Evolutionary conservation across 1,140 invertebrate genomes (phyloP).

Genomic region (Drosophila leontia): DNA sequence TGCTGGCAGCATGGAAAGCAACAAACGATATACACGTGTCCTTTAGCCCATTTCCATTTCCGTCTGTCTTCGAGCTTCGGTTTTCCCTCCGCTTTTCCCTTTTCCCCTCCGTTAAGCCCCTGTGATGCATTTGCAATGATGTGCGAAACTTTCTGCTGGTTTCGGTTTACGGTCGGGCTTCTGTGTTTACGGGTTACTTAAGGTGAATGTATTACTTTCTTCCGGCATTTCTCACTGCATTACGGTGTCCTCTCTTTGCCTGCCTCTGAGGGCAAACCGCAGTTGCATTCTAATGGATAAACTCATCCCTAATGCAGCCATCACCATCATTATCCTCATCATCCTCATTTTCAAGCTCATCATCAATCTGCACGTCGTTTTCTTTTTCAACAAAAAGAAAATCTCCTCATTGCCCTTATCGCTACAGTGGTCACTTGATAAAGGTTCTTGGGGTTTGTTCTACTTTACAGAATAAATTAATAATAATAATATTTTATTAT

Average conservation of each 20-base stretch:
- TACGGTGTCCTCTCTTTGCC: slow-evolving; percentile 8
- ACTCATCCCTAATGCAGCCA: slow-evolving; percentile 32
- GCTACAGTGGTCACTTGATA: background rate
- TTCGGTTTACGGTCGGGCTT: slow-evolving; percentile 37
- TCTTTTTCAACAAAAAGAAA: background rate
- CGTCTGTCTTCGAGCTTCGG: slow-evolving; percentile 18
- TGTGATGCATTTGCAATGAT: slow-evolving; percentile 55
- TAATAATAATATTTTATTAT: too few species aligned
- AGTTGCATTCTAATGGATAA: slow-evolving; percentile 35
- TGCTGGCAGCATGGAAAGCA: slow-evolving; percentile 11
- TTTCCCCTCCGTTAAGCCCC: background rate
- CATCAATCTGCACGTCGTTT: slow-evolving; percentile 26
- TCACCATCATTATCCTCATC: slow-evolving; percentile 9
- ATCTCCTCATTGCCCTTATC: background rate
- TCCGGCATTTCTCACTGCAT: slow-evolving; percentile 46
- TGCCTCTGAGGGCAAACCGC: slow-evolving; percentile 17
- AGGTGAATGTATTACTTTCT: slow-evolving; percentile 64
- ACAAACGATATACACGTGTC: slow-evolving; percentile 44
- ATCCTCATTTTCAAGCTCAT: slow-evolving; percentile 10
- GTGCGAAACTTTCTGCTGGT: slow-evolving; percentile 35
- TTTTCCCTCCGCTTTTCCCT: background rate
- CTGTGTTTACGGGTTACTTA: slow-evolving; percentile 52
- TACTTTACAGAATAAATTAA: background rate
- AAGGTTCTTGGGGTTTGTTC: background rate
- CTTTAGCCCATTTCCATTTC: slow-evolving; percentile 50